phyloP scores from a whole-genome alignment of 2,113 vertebrate species.

The Chrysochloris asiatica region DNA sequence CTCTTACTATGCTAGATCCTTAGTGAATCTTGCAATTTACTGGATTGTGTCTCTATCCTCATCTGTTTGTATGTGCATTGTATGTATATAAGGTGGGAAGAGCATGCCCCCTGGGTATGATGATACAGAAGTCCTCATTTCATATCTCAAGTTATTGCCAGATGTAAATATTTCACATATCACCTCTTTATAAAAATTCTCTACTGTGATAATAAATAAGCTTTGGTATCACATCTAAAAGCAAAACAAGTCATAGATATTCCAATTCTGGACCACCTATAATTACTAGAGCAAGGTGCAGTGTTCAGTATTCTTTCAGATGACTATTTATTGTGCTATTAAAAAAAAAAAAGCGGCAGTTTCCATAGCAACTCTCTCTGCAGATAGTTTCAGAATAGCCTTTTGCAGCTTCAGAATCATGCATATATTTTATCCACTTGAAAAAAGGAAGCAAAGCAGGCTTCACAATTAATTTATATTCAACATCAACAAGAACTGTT shows the following conservation, averaged over 20 bases:
- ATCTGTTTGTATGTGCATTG: neutral
- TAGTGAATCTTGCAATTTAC: neutral
- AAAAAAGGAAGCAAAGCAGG: conserved; percentile 28
- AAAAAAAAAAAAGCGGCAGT: conserved; percentile 39
- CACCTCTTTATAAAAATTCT: conserved; percentile 40
- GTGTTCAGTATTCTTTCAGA: conserved; percentile 63
- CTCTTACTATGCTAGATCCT: neutral
- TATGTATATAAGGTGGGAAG: neutral
- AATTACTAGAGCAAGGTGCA: conserved; percentile 61
- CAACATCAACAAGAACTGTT: conserved; percentile 15
- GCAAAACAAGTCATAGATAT: conserved; percentile 29
- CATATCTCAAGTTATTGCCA: neutral
- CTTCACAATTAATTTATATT: conserved; percentile 65
- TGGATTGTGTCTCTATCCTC: neutral
- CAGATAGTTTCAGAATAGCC: conserved; percentile 68
- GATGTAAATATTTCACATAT: conserved; percentile 24
- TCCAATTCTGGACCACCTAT: conserved; percentile 48
- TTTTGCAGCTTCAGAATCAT: conserved; percentile 67
- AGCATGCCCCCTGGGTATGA: neutral
- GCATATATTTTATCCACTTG: conserved; percentile 61
- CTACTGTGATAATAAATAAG: conserved; percentile 30
- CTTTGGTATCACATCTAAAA: conserved; percentile 23
- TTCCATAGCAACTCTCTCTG: conserved; percentile 75
- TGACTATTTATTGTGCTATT: conserved; percentile 73
- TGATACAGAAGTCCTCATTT: neutral